Percentiles rank a stretch among this genome's conserved stretches.
Evolutionary conservation across 2,797 vertebrate genomes (phyloP).

Genomic region (Eptatretus atami): DNA sequence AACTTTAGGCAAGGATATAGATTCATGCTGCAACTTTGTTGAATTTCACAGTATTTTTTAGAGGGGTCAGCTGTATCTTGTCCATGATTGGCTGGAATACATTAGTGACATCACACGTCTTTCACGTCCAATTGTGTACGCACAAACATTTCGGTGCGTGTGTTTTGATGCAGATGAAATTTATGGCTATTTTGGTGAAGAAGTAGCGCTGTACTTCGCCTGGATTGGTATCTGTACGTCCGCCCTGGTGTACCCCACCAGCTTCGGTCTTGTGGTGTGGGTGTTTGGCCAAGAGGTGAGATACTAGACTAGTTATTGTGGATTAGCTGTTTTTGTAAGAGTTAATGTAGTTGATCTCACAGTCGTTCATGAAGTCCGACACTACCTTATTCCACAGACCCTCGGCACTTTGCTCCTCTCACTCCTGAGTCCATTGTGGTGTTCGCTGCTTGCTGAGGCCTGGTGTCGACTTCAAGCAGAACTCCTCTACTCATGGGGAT

Average conservation of each 20-base stretch:
- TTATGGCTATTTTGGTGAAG: constrained; percentile 90
- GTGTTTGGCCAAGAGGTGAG: constrained; percentile 51
- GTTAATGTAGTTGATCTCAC: too few relatives aligned
- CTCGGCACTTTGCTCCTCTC: constrained; percentile 80
- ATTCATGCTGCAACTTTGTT: too few relatives aligned
- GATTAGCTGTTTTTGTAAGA: too few relatives aligned
- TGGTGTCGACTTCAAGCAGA: constrained; percentile 73
- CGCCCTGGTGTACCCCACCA: constrained; percentile 70
- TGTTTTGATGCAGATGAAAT: constrained; percentile 38
- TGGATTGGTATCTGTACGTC: constrained; percentile 96
- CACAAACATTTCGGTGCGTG: background rate
- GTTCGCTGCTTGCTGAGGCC: constrained; percentile 65
- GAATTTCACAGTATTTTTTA: too few relatives aligned
- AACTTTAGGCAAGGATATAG: too few relatives aligned
- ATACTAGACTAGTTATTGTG: constrained; percentile 2
- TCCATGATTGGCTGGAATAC: background rate
- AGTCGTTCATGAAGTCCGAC: constrained; percentile 11
- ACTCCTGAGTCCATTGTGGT: constrained; percentile 80
- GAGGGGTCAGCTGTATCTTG: too few relatives aligned
- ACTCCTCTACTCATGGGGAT: constrained; percentile 8
- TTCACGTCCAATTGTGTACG: background rate
- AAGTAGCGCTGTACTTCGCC: constrained; percentile 89
- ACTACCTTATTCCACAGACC: constrained; percentile 17
- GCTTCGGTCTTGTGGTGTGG: constrained; percentile 71
- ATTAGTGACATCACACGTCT: background rate